phyloP scores from a whole-genome alignment of 2,797 vertebrate species.

The Syngnathus rostellatus region DNA sequence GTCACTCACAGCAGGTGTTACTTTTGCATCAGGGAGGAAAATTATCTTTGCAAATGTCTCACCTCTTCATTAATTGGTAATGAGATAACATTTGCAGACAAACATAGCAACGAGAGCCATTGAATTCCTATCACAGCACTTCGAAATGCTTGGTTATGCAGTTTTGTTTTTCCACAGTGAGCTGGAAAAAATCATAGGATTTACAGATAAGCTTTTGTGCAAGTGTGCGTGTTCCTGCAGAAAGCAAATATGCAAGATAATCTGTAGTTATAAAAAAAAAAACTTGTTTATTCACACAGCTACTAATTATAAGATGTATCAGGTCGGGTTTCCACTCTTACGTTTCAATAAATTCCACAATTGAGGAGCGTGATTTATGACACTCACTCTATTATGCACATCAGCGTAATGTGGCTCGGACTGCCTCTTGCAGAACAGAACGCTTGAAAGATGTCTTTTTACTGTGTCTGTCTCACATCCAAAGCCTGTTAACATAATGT shows the following conservation, averaged over 20 bases:
- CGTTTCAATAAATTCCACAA: constrained; percentile 34
- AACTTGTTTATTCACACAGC: constrained; percentile 6
- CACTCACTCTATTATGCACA: constrained; percentile 36
- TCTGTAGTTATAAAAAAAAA: constrained; percentile 14
- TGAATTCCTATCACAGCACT: neutral
- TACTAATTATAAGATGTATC: constrained; percentile 32
- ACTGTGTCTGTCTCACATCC: constrained; percentile 57
- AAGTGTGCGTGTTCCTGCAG: neutral
- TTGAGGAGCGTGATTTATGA: constrained; percentile 41
- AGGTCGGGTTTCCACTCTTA: constrained; percentile 17
- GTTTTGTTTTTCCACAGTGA: neutral
- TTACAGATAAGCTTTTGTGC: neutral
- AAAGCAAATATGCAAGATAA: constrained; percentile 17
- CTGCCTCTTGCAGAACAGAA: constrained; percentile 33
- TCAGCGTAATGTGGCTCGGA: constrained; percentile 43
- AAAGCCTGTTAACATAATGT: constrained; percentile 58
- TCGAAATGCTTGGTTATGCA: neutral
- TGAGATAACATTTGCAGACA: constrained; percentile 3
- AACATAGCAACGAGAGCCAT: neutral
- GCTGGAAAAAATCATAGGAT: neutral
- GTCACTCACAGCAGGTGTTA: constrained; percentile 22
- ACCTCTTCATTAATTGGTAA: constrained; percentile 7
- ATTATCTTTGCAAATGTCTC: constrained; percentile 17
- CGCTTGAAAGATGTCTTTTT: constrained; percentile 53
- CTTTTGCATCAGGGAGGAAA: neutral